Percentiles rank a stretch among this genome's conserved stretches.
Evolutionary conservation across 2,888 invertebrate genomes (phyloP).

Genomic region (Nephrocerus scutellatus): DNA sequence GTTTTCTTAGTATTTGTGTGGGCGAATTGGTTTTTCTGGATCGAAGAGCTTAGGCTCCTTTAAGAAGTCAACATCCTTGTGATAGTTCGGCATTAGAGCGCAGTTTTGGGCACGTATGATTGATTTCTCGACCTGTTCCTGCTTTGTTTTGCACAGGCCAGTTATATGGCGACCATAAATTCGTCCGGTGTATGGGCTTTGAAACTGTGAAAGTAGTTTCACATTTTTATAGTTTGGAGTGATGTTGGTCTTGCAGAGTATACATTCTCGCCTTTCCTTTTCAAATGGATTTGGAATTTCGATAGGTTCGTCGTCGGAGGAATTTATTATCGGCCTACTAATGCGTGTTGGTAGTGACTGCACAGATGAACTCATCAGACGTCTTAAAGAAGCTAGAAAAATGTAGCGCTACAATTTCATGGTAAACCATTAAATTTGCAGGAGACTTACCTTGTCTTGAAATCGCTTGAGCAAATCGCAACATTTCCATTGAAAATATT

Average conservation of each 20-base stretch:
- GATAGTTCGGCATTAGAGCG: conserved; percentile 75
- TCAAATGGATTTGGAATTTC: conserved; percentile 75
- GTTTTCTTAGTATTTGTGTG: conserved; percentile 64
- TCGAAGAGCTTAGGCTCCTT: conserved; percentile 89
- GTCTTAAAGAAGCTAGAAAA: too few relatives aligned
- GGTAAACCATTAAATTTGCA: too few relatives aligned
- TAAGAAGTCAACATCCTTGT: conserved; percentile 71
- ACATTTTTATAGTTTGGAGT: conserved; percentile 85
- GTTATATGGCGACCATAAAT: conserved; percentile 91
- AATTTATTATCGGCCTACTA: too few relatives aligned
- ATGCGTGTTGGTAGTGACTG: too few relatives aligned
- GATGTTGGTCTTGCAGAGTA: conserved; percentile 78
- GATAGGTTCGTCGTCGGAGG: conserved; percentile 38
- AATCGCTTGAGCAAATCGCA: too few relatives aligned
- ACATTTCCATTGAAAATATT: too few relatives aligned
- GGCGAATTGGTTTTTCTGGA: conserved; percentile 72
- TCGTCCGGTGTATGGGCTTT: conserved; percentile 89
- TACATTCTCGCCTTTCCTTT: conserved; percentile 64
- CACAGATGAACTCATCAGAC: too few relatives aligned
- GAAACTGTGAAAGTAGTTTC: conserved; percentile 86
- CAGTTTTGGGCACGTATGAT: conserved; percentile 68
- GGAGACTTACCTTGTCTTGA: too few relatives aligned
- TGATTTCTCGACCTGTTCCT: conserved; percentile 64
- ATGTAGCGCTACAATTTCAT: too few relatives aligned
- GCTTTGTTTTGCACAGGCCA: conserved; percentile 80